These are phyloP conservation scores for Hetaerina titia DNA, from an alignment of 2,888 invertebrate genomes.

Conservation along the genomic window DNA sequence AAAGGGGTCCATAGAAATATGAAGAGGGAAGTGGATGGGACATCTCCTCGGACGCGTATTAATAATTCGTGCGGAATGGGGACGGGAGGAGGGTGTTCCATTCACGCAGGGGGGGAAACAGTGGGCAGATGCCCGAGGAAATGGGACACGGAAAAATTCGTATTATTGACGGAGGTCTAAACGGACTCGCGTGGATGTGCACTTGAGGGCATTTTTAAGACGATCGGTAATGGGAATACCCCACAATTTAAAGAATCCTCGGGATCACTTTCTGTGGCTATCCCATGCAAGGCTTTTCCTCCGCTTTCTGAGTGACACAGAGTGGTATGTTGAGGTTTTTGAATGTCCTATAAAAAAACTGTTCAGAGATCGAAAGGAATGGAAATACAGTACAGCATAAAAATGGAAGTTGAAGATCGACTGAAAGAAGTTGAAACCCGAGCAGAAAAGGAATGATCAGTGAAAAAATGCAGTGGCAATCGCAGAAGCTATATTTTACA, in stretches of 20 bases:
- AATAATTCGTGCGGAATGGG: neutral
- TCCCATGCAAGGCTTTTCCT: neutral
- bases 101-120: neutral
- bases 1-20: slow-evolving; percentile 12
- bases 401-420: no score
- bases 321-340: neutral
- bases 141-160: slow-evolving; percentile 14
- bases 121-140: neutral
- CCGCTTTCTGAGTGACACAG: neutral
- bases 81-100: neutral
- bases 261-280: neutral
- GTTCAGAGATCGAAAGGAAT: no score
- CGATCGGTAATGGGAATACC: neutral
- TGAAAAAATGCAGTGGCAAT: no score
- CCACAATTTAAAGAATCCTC: neutral
- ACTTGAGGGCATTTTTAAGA: neutral
- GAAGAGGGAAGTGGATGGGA: slow-evolving; percentile 10
- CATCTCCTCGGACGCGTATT: neutral
- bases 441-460: no score
- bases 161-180: neutral
- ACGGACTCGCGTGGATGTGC: neutral
- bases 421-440: no score
- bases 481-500: no score
- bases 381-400: no score
- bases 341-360: neutral